Percentiles rank a stretch among this genome's conserved stretches.
Evolutionary conservation across 2,113 vertebrate genomes (phyloP).

Genomic region (Rallus limicola): DNA sequence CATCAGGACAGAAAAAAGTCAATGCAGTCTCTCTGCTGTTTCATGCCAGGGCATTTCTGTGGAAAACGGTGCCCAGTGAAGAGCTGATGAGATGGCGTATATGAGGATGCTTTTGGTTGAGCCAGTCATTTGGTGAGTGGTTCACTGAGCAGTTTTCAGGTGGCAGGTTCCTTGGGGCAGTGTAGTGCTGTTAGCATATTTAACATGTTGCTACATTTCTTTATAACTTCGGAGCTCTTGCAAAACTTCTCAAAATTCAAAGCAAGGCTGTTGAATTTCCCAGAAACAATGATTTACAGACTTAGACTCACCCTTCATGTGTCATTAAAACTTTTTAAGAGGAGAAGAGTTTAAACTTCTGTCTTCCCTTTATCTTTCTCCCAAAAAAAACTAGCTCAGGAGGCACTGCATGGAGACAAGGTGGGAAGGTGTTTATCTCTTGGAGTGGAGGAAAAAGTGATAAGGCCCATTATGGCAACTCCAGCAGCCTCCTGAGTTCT

Average conservation of each 20-base stretch:
- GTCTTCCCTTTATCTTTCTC: neutral
- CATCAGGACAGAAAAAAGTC: neutral
- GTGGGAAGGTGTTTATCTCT: neutral
- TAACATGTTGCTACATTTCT: neutral
- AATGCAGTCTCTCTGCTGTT: neutral
- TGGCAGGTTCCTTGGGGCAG: neutral
- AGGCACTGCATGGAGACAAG: neutral
- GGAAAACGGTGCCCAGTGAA: neutral
- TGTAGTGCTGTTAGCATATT: neutral
- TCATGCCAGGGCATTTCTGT: neutral
- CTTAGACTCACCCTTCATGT: neutral
- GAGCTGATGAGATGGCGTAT: neutral
- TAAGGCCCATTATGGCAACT: neutral
- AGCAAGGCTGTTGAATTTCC: neutral
- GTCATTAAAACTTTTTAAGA: neutral
- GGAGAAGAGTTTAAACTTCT: neutral
- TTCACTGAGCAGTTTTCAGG: neutral
- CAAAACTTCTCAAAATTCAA: neutral
- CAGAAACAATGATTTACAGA: neutral
- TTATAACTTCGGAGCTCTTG: neutral
- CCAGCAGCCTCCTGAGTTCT: neutral
- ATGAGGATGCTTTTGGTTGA: neutral
- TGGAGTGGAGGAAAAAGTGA: neutral
- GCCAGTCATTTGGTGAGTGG: neutral
- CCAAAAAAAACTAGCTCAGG: neutral